Conservation (phyloP, 2,797 vertebrate species). For the Gobionotothen gibberifrons region DNA sequence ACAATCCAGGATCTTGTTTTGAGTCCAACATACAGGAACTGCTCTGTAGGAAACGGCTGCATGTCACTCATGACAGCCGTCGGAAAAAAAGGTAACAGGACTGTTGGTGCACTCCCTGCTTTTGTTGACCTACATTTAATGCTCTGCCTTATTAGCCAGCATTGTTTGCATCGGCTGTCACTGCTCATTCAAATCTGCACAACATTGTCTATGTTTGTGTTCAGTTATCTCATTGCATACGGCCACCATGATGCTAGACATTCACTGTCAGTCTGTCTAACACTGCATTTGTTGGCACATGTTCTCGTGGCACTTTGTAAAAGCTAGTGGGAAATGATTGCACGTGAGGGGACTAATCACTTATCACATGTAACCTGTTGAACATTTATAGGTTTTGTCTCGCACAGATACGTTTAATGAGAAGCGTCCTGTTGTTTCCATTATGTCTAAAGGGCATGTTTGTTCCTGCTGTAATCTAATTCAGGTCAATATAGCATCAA, state of each 20-base stretch:
- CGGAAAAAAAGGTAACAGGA: not conserved
- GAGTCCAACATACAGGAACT: constrained; percentile 18
- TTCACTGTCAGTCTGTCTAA: constrained; percentile 4
- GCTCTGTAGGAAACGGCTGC: constrained; percentile 3
- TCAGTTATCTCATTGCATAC: constrained; percentile 23
- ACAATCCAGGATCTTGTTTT: constrained; percentile 42
- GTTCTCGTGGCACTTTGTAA: not conserved
- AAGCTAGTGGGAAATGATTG: not conserved
- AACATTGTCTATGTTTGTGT: constrained; percentile 27
- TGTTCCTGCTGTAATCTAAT: not conserved
- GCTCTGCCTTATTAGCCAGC: constrained; percentile 21
- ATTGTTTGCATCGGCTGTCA: constrained; percentile 40
- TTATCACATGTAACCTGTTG: constrained; percentile 5
- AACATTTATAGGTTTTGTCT: not conserved
- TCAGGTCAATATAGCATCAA: not conserved
- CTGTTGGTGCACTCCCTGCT: constrained; percentile 20
- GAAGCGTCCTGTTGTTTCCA: not conserved
- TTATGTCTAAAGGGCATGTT: not conserved
- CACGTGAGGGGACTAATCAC: not conserved
- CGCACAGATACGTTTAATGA: constrained; percentile 2
- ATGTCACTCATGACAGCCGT: not conserved
- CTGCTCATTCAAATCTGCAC: constrained; percentile 36
- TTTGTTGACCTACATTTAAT: not conserved
- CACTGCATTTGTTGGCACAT: not conserved
- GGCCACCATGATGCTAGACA: not conserved